phyloP scores from a whole-genome alignment of 2,113 vertebrate genomes.

The Aptenodytes patagonicus region DNA sequence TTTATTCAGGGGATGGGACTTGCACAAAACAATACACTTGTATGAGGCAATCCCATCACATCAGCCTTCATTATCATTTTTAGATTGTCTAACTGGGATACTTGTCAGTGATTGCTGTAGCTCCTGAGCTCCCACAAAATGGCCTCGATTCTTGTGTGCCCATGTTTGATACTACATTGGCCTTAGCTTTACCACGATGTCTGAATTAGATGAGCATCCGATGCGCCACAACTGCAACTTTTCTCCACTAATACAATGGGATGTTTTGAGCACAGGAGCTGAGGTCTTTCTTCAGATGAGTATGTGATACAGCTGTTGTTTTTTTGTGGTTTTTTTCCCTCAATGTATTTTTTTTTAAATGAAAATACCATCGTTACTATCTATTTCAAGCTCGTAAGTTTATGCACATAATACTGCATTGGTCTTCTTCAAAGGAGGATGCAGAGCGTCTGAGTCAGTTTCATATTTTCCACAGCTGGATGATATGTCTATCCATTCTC shows the following conservation, averaged over 20 bases:
- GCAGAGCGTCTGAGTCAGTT: not conserved
- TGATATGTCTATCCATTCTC: not conserved
- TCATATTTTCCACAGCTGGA: not conserved
- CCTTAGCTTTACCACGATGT: not conserved
- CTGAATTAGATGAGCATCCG: not conserved
- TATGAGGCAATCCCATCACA: slow-evolving; percentile 38
- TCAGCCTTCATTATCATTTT: slow-evolving; percentile 45
- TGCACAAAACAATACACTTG: slow-evolving; percentile 24
- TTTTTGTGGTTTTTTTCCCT: not conserved
- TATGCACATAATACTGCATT: not conserved
- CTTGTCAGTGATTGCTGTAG: not conserved
- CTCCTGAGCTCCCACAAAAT: not conserved
- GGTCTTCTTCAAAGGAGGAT: not conserved
- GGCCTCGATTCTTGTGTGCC: not conserved
- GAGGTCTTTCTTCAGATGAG: not conserved
- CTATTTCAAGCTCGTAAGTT: not conserved
- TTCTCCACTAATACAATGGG: not conserved
- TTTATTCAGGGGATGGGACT: slow-evolving; percentile 25
- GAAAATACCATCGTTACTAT: not conserved
- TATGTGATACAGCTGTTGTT: not conserved
- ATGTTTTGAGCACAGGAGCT: not conserved
- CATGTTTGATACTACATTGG: not conserved
- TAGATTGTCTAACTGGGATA: not conserved
- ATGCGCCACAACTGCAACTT: not conserved
- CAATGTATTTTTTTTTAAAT: not conserved